Percentiles rank a stretch among this genome's conserved stretches.
Conservation (phyloP, 2,797 vertebrate genomes). For the Prunella strophiata region DNA sequence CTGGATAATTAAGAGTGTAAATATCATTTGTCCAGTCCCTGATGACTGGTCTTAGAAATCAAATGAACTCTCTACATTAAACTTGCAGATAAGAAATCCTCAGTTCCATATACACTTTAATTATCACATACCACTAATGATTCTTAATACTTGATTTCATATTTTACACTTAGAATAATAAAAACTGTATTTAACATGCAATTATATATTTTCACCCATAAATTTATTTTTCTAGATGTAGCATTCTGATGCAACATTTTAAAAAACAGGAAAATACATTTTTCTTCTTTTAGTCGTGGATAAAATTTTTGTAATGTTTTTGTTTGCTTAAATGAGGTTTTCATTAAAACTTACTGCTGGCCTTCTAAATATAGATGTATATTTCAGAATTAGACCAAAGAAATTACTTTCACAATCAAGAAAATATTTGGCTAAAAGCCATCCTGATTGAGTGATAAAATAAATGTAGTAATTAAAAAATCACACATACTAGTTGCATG, state of each 20-base stretch:
- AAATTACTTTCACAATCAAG: neutral
- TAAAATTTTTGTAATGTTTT: neutral
- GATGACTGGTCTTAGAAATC: conserved; percentile 66
- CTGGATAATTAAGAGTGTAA: conserved; percentile 76
- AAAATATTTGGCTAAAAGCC: neutral
- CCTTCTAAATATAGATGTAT: neutral
- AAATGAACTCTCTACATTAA: conserved; percentile 51
- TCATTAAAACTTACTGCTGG: neutral
- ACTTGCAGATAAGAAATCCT: conserved; percentile 58
- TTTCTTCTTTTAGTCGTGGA: neutral
- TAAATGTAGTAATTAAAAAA: neutral
- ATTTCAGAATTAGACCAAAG: neutral
- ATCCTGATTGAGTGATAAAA: neutral
- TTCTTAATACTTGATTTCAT: conserved; percentile 31
- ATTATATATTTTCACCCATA: conserved; percentile 14
- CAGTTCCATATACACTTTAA: conserved; percentile 27
- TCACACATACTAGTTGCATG: neutral
- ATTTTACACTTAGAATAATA: conserved; percentile 22
- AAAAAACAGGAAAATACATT: neutral
- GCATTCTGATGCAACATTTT: neutral
- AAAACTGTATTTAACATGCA: conserved; percentile 9
- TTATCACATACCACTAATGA: conserved; percentile 34
- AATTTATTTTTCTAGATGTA: neutral
- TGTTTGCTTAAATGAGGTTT: neutral
- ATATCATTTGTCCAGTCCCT: conserved; percentile 72